A percentile compares a stretch with the other conserved stretches of the same genome.
Evolutionary conservation across 1,140 invertebrate species (phyloP).

Genomic region (Neoseiulus cucumeris): DNA sequence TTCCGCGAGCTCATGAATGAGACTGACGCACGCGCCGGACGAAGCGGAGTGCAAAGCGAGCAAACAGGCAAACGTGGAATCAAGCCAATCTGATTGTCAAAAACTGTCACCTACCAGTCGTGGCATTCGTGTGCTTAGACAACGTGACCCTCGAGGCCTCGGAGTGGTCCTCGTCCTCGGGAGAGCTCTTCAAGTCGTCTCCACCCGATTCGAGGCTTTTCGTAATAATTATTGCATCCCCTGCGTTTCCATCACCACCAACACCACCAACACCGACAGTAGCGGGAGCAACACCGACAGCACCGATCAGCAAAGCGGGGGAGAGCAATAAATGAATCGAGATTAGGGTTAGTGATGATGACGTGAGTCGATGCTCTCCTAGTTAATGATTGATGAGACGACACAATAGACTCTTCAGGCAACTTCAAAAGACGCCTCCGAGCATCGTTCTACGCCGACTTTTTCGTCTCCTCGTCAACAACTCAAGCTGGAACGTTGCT

Average conservation of each 20-base stretch:
- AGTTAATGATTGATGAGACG: too few relatives aligned
- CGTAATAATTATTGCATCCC: conserved; percentile 6
- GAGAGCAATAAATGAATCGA: neutral
- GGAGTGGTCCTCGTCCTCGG: neutral
- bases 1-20: too few relatives aligned
- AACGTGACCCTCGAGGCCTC: neutral
- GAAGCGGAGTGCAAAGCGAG: too few relatives aligned
- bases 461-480: too few relatives aligned
- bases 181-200: neutral
- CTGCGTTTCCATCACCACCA: neutral
- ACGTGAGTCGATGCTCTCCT: too few relatives aligned
- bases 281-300: neutral
- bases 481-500: too few relatives aligned
- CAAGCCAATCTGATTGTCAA: neutral
- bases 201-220: neutral
- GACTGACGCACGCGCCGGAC: too few relatives aligned
- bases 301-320: neutral
- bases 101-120: neutral
- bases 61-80: too few relatives aligned
- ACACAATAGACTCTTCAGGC: too few relatives aligned
- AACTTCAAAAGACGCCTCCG: too few relatives aligned
- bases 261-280: neutral
- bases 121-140: conserved; percentile 2
- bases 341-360: conserved; percentile 3
- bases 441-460: too few relatives aligned